Evolutionary conservation across 2,888 invertebrate genomes (phyloP), one percentile per base, ranked within the genome.

Genomic region (Gasteruption jaculator): DNA sequence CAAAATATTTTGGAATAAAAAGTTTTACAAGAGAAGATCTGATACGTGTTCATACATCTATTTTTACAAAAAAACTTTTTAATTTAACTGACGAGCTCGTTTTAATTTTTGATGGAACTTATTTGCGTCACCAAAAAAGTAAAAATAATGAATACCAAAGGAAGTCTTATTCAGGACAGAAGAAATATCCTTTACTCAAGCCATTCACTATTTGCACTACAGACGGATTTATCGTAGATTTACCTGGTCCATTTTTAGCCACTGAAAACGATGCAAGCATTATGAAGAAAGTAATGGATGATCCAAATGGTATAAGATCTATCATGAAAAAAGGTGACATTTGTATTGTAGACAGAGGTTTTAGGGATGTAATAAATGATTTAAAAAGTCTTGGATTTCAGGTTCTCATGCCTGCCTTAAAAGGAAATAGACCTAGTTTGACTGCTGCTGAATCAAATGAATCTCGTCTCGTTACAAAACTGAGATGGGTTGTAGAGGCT

Each of bases 321-420:
- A 7, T 55, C 21, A 19, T 56, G 11, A 36, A 44, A 43, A 20
- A n/a, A 19, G 47, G 42, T 12, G 52, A 57, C 32, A 36, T 43
- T 30, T 49, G 40, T 27, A 41, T 55, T 21, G 33, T 58, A 11
- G 54, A 58, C 48, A 40, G 54, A 10, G 59, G 59, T n/a, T 58
- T 57, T 22, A 41, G 55, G n/a, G 57, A 58, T 34, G 48, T 52
- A 11, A 18, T 29, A 14, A 7, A 16, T 10, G 19, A 41, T 18
- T 41, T 53, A 31, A 46, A 51, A 33, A 15, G 32, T 7, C 33
- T 44, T 40, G 31, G 41, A 10, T 50, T 37, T 41, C 19, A 22
- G 29, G 51, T 56, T 11, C 31, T 58, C n/a, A 60, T 60, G 58
- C 54, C 54, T 20, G 56, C 53, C 6, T 46, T 44, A 11, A 55